Conservation (phyloP, 2,888 invertebrate genomes). For the Limnephilus lunatus region DNA sequence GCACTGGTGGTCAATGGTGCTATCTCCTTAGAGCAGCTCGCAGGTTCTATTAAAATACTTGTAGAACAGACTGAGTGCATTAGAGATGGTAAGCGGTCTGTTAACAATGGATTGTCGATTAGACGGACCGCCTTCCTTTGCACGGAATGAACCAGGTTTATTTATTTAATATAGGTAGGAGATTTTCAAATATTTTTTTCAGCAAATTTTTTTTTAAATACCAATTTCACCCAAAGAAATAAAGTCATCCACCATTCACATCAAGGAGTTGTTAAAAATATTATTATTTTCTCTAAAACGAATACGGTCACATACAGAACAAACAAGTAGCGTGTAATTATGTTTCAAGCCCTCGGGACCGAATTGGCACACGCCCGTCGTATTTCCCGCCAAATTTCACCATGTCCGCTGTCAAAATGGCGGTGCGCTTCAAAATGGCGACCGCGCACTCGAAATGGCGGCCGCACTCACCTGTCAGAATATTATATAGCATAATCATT, state of each 20-base stretch:
- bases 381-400: neutral
- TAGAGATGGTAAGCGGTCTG: too few relatives aligned
- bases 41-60: too few relatives aligned
- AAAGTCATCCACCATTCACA: neutral
- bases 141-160: too few relatives aligned
- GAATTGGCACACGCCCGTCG: neutral
- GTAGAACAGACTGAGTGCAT: too few relatives aligned
- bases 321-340: neutral
- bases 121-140: too few relatives aligned
- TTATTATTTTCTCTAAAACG: neutral
- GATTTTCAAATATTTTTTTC: too few relatives aligned
- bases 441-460: neutral
- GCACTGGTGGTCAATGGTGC: too few relatives aligned
- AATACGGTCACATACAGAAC: neutral
- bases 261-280: neutral
- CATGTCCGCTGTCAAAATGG: neutral
- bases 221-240: neutral
- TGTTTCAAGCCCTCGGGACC: neutral
- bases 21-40: too few relatives aligned
- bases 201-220: too few relatives aligned
- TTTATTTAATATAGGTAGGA: too few relatives aligned
- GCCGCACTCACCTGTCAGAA: neutral
- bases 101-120: too few relatives aligned
- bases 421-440: neutral
- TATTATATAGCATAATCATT: neutral